Base-by-base conservation (phyloP, 2,888 invertebrate genomes). In the Andrena haemorrhoa region DNA sequence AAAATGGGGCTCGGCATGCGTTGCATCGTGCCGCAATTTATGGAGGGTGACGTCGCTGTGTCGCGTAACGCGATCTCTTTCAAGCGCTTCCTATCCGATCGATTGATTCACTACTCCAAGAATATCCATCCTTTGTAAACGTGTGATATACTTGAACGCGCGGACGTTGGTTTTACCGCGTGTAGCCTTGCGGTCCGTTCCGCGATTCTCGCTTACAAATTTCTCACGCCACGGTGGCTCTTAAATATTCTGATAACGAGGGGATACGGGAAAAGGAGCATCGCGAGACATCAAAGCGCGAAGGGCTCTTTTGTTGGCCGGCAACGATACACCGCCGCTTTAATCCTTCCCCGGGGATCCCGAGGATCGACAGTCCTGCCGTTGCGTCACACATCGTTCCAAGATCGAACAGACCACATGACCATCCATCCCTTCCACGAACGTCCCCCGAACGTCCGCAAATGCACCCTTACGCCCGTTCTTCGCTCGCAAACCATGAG, bases 401-500 rank as follows among this genome's bases (percentile, higher is more conserved):
- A 71, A 75, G 81, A 87, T 88, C 86, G 87, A 86, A 86, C 78
- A 70, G 77, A 81, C 83, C 81, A 47, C 80, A 84, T 23, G 86
- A 69, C 71, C 74, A 61, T 80, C 77, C 64, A 86, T 87, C 88
- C 86, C 86, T 80, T 58, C 84, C 84, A 71, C 60, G 47, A 49
- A 31, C 76, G 58, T 82, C 73, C 75, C 72, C 76, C 75, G 53
- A 60, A 72, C 56, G 20, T 74, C 78, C 80, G 79, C 84, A 72
- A 84, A 84, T 79, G 76, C 74, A 75, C 84, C 74, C 64, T 75
- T 51, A 31, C 76, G 75, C 75, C 60, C 63, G 49, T 73, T 66
- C 75, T 76, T 70, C 63, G 51, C 69, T 78, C 72, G 49, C 69
- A 60, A 65, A 20, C 79, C 65, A 78, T 92, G 93, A 92, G 93